phyloP scores from a whole-genome alignment of 2,113 vertebrate genomes.

The Benitochromis conjunctus region DNA sequence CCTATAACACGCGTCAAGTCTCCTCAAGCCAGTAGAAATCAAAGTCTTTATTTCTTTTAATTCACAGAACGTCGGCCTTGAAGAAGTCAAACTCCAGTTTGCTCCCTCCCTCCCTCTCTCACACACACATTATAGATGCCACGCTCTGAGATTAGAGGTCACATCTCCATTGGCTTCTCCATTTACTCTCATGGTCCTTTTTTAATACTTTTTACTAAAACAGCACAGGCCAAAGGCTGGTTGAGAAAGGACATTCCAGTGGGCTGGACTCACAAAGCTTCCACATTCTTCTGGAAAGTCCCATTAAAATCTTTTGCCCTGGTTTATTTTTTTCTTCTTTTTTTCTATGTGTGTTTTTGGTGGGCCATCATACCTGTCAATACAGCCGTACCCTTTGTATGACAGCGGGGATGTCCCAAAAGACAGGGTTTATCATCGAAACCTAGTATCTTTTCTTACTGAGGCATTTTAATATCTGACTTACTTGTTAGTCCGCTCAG shows the following conservation, averaged over 20 bases:
- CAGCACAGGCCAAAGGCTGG: background rate
- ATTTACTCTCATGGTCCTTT: background rate
- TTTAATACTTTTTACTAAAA: background rate
- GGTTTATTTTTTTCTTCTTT: background rate
- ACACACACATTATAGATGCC: background rate
- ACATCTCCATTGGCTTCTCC: background rate
- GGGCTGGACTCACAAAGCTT: constrained; percentile 14
- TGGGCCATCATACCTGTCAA: background rate
- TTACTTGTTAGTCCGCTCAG: background rate
- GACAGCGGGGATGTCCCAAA: background rate
- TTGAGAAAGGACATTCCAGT: constrained; percentile 42
- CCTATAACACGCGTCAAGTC: background rate
- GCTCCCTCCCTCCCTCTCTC: accelerated
- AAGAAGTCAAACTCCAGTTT: background rate
- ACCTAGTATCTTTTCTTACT: background rate
- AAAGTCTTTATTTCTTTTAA: background rate
- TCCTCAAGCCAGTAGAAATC: background rate
- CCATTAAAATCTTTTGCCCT: background rate
- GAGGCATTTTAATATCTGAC: background rate
- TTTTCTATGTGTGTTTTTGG: background rate
- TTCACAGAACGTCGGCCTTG: background rate
- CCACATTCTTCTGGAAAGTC: constrained; percentile 27
- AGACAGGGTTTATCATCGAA: background rate
- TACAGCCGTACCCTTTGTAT: background rate
- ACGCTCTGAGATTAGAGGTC: background rate